Base-by-base conservation (phyloP, 2,797 vertebrate genomes). In the Heliangelus exortis region DNA sequence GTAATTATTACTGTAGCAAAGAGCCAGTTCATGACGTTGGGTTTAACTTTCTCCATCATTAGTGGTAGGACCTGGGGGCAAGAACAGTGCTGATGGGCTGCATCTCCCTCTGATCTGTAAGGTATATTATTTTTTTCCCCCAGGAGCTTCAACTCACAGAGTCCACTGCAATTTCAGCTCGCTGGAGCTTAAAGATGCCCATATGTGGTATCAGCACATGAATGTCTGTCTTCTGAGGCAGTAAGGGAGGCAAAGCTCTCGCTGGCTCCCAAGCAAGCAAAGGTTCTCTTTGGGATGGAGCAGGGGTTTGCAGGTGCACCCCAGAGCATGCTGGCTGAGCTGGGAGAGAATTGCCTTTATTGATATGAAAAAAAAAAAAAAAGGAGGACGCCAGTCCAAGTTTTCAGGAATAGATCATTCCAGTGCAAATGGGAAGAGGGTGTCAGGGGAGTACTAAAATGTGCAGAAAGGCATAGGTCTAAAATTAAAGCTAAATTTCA, bases 231-330 rank as follows among this genome's bases (percentile, higher is more conserved):
- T 75, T 66, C 48, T 58, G 79, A 69, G 62, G 34, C 2, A 1
- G 23, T 1, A 4, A 71, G 22, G 22, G 48, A 87, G 47, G 36
- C 9, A 0, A 4, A 89, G 20, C 13, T n/a, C 36, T 47, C 54
- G 11, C n/a, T 26, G 59, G 15, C 19, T 79, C 14, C 18, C 4
- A 39, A 21, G 54, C 0, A 0, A 34, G 33, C 1, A 1, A 39
- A 67, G 2, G 11, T 59, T 75, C 58, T 74, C 19, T 54, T 84
- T 0, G 2, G 28, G 34, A 55, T 3, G 8, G 31, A 22, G 20
- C 31, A 48, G 33, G 25, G 33, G 16, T 55, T 72, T 51, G 14
- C 25, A 72, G n/a, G 31, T 72, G 39, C 11, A 34, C 25, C 8
- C 12, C 25, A 54, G 39, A 63, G 36, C 39, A 62, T 69, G 19